phyloP scores from a whole-genome alignment of 2,888 invertebrate genomes.

The Troides aeacus region DNA sequence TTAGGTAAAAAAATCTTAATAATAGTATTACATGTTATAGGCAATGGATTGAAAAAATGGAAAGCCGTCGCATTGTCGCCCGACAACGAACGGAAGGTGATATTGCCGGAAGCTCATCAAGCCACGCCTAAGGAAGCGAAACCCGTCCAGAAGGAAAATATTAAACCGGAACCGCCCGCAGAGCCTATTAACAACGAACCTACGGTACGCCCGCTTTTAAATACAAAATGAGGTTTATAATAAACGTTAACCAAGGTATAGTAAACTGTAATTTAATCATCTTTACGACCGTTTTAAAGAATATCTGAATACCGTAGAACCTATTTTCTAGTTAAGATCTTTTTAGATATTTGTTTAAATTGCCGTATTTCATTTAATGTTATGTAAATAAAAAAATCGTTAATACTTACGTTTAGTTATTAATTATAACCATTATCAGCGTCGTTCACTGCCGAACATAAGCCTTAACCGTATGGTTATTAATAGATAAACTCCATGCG shows the following conservation, averaged over 20 bases:
- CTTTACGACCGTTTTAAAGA: no score
- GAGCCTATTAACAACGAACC: slow-evolving; percentile 61
- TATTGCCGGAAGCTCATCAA: slow-evolving; percentile 42
- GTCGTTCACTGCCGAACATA: no score
- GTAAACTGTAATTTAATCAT: background rate
- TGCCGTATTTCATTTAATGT: no score
- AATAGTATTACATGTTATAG: slow-evolving; percentile 40
- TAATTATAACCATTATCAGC: no score
- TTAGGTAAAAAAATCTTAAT: background rate
- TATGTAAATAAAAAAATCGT: no score
- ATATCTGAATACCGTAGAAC: no score
- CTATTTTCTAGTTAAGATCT: no score
- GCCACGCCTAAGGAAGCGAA: slow-evolving; percentile 46
- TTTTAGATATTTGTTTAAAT: no score
- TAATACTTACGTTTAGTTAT: no score
- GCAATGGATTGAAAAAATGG: slow-evolving; percentile 86
- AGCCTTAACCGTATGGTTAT: no score
- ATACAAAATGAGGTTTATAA: background rate
- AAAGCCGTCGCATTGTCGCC: slow-evolving; percentile 87
- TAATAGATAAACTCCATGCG: no score
- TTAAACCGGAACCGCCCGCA: slow-evolving; percentile 57
- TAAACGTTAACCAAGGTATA: background rate
- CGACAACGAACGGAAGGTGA: slow-evolving; percentile 77
- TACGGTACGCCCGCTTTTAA: slow-evolving; percentile 51
- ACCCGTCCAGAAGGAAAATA: slow-evolving; percentile 65